Evolutionary conservation across 2,888 invertebrate genomes (phyloP).

Genomic region (Volucella inanis): DNA sequence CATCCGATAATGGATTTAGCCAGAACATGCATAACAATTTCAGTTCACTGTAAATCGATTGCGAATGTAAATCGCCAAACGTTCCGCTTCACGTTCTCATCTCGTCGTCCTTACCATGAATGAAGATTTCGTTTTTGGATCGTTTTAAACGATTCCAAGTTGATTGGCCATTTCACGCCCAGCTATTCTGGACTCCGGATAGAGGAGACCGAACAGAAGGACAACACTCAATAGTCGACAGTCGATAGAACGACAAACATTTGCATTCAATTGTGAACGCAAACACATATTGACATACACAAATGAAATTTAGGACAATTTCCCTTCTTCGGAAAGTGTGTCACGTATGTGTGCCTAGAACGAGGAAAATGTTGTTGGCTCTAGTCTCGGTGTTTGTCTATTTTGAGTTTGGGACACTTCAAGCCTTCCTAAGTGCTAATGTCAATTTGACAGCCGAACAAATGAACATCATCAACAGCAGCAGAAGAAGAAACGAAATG

Average conservation of each 20-base stretch:
- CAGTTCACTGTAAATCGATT: slow-evolving; percentile 42
- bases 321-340: slow-evolving; percentile 46
- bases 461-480: slow-evolving; percentile 38
- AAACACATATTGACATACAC: slow-evolving; percentile 11
- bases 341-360: slow-evolving; percentile 28
- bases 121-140: background rate
- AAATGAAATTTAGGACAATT: slow-evolving; percentile 57
- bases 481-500: slow-evolving; percentile 1
- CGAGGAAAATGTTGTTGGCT: slow-evolving; percentile 9
- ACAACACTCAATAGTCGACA: slow-evolving; percentile 35
- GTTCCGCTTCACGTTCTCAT: slow-evolving; percentile 20
- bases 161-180: slow-evolving; percentile 73
- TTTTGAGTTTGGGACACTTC: slow-evolving; percentile 17
- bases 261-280: slow-evolving; percentile 59
- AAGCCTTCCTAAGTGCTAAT: slow-evolving; percentile 56
- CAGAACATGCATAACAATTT: slow-evolving; percentile 36
- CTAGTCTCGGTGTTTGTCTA: background rate
- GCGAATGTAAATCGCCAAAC: slow-evolving; percentile 65
- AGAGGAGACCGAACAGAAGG: slow-evolving; percentile 7
- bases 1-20: slow-evolving; percentile 53
- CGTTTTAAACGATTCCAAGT: slow-evolving; percentile 52
- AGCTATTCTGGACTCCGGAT: slow-evolving; percentile 42
- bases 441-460: slow-evolving; percentile 57
- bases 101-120: slow-evolving; percentile 24
- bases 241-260: slow-evolving; percentile 28